phyloP scores from a whole-genome alignment of 2,113 vertebrate species.

The Odontesthes bonariensis region DNA sequence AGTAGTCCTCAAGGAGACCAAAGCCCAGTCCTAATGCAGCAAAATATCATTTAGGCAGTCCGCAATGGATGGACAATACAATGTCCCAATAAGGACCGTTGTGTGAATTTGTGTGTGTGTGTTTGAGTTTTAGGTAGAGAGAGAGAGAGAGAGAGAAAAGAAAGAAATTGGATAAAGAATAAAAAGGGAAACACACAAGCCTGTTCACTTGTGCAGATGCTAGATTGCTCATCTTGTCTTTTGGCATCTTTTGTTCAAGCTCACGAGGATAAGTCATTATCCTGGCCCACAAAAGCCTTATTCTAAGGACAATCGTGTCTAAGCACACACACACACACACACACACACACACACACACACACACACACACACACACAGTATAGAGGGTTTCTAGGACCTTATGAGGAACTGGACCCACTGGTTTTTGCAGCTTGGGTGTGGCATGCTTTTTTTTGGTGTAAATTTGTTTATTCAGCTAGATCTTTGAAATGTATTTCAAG shows the following conservation, averaged over 20 bases:
- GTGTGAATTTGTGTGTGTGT: slow-evolving; percentile 8
- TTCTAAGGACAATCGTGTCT: slow-evolving; percentile 30
- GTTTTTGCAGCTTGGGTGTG: slow-evolving; percentile 36
- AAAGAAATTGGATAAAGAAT: neutral
- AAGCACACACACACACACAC: slow-evolving; percentile 38
- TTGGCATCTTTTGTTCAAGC: slow-evolving; percentile 11
- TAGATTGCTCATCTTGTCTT: slow-evolving; percentile 30
- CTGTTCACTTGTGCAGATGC: slow-evolving; percentile 15
- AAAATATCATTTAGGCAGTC: neutral
- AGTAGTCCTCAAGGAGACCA: neutral
- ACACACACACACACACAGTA: slow-evolving; percentile 25
- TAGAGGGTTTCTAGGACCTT: slow-evolving; percentile 17
- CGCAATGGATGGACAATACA: neutral
- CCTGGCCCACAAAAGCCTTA: slow-evolving; percentile 9
- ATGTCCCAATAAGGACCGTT: neutral
- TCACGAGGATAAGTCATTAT: slow-evolving; percentile 17
- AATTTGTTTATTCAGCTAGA: slow-evolving; percentile 23
- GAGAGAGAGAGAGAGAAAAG: neutral
- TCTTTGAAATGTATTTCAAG: slow-evolving; percentile 14
- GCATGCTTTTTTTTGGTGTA: neutral
- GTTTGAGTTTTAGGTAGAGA: neutral
- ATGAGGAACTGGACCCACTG: slow-evolving; percentile 38
- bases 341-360: slow-evolving; percentile 34
- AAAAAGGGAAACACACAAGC: neutral
- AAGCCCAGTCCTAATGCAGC: no score